Base-by-base conservation (phyloP, 2,888 invertebrate genomes). In the Dasysyrphus albostriatus region DNA sequence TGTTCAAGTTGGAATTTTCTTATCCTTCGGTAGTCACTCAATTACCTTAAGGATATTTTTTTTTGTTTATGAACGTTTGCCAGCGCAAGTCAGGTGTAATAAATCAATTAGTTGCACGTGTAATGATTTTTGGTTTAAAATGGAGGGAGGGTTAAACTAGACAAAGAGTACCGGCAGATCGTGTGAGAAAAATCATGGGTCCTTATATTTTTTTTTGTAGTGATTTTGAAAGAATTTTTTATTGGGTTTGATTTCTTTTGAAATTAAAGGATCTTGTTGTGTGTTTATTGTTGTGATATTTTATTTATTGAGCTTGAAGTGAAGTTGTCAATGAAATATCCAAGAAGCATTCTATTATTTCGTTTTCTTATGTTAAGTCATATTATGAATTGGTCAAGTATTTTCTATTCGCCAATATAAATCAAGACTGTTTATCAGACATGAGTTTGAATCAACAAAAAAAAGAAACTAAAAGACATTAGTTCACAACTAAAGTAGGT, bases 51-150 rank as follows among this genome's bases (percentile, higher is more conserved):
- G 59, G 59, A 39, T 39, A 19, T 32, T 47, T 24, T 61, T 10
- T 58, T 37, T 37, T 61, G 3, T n/a, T 16, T 10, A 5, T 42
- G 24, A 37, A 19, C 74, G 42, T 39, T 61, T 65, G 70, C 74
- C 75, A 75, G n/a, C 54, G n/a, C 54, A 83, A 51, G 69, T 82
- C 81, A 81, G 85, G 81, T 82, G 74, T 69, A 85, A 85, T 85
- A 85, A 85, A 85, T 85, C 85, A 85, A 85, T 85, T 85, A 81
- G 85, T 77, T 85, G 77, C 85, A 85, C 85, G 47, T 56, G 58
- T 56, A 73, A 72, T 73, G 58, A 58, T 16, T 54, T n/a, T 59
- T 29, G 51, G 37, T 37, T 63, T n/a, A 5, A 39, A 58, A 69
- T 24, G 24, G 73, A 7, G 14, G 69, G 69, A 67, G 54, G 67